Base-by-base conservation (phyloP, 2,113 vertebrate species). In the Cariama cristata region DNA sequence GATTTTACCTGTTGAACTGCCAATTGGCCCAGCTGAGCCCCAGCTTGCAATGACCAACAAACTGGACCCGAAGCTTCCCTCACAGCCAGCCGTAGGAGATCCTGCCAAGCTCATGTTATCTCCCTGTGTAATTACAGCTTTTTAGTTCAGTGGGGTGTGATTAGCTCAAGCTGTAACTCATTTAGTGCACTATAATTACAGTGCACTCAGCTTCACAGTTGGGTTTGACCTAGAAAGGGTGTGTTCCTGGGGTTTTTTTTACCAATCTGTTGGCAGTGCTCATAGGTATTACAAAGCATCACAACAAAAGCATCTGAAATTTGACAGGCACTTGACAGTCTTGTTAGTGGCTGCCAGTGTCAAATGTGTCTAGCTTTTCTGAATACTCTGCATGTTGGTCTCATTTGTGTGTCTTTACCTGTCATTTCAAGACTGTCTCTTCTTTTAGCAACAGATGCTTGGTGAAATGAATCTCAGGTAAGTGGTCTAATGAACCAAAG, bases 111-210 rank as follows among this genome's bases (percentile, higher is more conserved):
- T 86, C 66, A 72, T 42, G 93, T 96, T 97, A 89, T 87, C 94
- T 94, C n/a, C 62, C 94, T 92, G 68, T 96, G 64, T 98, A 98
- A 98, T 98, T 98, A 98, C 92, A 96, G 94, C 97, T 97, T 95
- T 97, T 94, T 88, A 94, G 94, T 93, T 96, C 96, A 88, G 87
- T 95, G 76, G 88, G 91, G 91, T 97, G 93, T 97, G 97, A 98
- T 98, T 98, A 98, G 93, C 97, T 97, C 94, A 97, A 95, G 97
- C 96, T 97, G 95, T 95, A 97, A 97, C 86, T 96, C 96, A 95
- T 97, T 97, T 97, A 94, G 79, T 49, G 68, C 92, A 80, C 88
- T 94, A 53, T 97, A 98, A 98, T 98, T 98, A 98, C 95, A 97
- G 86, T 33, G 85, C 83, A 77, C 93, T 96, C 93, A 75, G 81